Base-by-base conservation (phyloP, 2,888 invertebrate genomes). In the Electrophaes corylata region DNA sequence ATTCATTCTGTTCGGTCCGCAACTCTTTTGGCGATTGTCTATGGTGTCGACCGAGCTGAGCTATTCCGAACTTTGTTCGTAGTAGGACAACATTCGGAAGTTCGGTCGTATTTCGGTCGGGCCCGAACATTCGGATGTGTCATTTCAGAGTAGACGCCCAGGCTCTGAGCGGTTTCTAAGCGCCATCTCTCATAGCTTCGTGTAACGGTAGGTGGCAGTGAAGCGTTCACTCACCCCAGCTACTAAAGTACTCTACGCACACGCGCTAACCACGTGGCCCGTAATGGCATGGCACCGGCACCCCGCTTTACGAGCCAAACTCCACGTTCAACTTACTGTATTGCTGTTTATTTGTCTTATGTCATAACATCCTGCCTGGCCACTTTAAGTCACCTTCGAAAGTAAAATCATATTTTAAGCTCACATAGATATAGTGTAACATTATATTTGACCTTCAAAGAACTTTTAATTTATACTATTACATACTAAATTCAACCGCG, bases 171-270 rank as follows among this genome's bases (percentile, higher is more conserved):
- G 50, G 60, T 53, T 61, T 48, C 33, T 64, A 63, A 64, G 67
- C 70, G 70, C 70, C 61, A 52, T 57, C 73, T 67, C 62, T 67
- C 56, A 59, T 74, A 56, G 57, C 72, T 76, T 73, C 71, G 65
- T 62, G 52, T 81, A 81, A 80, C 81, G 78, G 82, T 76, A 69
- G 75, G 68, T 60, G 72, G 67, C 66, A 67, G 69, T 71, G 71
- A 71, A 67, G 64, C 73, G 83, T 80, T 67, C 83, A 81, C 58
- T 81, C 75, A 83, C 82, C 83, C 75, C 70, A 40, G 61, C 75
- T 70, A 72, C 76, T 67, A 69, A 54, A 62, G 57, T 68, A 73
- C 73, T 29, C 33, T 26, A 52, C 57, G 49, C 64, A 71, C 71
- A 74, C 73, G 72, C 66, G 70, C 65, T 31, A 40, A 50, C 65